Evolutionary conservation across 2,888 invertebrate genomes (phyloP).

Genomic region (Incurvaria masculella): DNA sequence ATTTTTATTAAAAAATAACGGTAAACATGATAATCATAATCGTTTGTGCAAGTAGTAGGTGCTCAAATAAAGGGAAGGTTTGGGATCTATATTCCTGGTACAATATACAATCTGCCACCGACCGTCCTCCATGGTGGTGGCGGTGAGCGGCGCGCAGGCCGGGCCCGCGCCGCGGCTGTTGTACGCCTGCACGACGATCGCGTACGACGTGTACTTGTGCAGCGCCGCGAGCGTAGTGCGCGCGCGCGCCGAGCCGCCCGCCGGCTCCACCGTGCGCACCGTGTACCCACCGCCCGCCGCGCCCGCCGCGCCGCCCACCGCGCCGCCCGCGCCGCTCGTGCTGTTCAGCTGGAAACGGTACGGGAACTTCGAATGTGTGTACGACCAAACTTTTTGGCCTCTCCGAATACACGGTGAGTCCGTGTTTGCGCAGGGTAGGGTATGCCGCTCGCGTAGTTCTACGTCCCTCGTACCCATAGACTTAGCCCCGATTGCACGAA

Average conservation of each 20-base stretch:
- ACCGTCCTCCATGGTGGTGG: constrained; percentile 83
- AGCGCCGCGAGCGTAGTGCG: constrained; percentile 63
- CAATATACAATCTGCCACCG: constrained; percentile 20
- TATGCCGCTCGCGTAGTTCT: too few species aligned
- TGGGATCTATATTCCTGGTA: neutral
- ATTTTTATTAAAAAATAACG: neutral
- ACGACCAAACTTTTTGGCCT: too few species aligned
- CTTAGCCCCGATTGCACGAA: too few species aligned
- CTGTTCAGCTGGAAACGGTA: too few species aligned
- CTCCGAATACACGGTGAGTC: too few species aligned
- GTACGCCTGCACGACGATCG: constrained; percentile 82
- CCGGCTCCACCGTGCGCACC: constrained; percentile 75
- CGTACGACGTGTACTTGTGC: constrained; percentile 76
- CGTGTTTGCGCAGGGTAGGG: too few species aligned
- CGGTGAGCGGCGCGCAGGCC: constrained; percentile 73
- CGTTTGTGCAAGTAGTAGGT: constrained; percentile 5
- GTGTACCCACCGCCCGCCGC: constrained; percentile 51
- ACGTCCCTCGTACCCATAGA: too few species aligned
- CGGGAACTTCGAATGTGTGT: too few species aligned
- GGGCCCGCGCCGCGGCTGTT: constrained; percentile 86
- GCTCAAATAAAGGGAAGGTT: constrained; percentile 7
- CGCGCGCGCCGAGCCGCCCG: constrained; percentile 68
- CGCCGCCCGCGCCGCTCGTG: constrained; percentile 41
- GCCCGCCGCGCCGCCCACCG: constrained; percentile 44
- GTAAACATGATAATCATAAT: neutral